Evolutionary conservation across 2,888 invertebrate species (phyloP).

Genomic region (Corbicula japonica): DNA sequence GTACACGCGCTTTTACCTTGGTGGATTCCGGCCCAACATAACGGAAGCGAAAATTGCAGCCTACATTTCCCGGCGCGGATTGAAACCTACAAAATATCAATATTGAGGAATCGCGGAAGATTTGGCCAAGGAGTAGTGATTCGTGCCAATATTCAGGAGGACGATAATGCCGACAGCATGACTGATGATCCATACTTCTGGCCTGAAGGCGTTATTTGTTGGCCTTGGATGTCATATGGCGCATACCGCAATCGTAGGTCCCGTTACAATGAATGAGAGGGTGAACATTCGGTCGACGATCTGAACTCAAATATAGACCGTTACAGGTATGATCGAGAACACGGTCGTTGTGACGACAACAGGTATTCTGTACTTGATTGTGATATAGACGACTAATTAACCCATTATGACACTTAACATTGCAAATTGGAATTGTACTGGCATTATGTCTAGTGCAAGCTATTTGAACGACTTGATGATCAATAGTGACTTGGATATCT

Average conservation of each 20-base stretch:
- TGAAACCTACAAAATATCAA: neutral
- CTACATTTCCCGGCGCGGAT: neutral
- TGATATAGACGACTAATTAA: too few relatives aligned
- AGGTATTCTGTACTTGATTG: too few relatives aligned
- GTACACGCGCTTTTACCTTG: constrained; percentile 6
- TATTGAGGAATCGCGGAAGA: neutral
- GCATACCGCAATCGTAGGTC: constrained; percentile 1
- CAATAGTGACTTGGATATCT: too few relatives aligned
- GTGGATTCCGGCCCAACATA: neutral
- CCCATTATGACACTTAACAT: too few relatives aligned
- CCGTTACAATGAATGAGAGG: too few relatives aligned
- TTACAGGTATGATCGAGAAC: too few relatives aligned
- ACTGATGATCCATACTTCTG: constrained; percentile 11
- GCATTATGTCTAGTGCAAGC: too few relatives aligned
- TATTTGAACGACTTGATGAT: too few relatives aligned
- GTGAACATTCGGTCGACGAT: too few relatives aligned
- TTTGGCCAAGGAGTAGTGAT: neutral
- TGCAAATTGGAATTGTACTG: too few relatives aligned
- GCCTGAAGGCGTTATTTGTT: neutral
- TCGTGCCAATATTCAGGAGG: neutral
- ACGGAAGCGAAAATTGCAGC: neutral
- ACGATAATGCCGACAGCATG: neutral
- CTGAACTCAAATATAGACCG: too few relatives aligned
- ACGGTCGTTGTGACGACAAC: too few relatives aligned
- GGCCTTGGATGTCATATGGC: constrained; percentile 2